Evolutionary conservation across 2,113 vertebrate species (phyloP).

Genomic region (Acrocephalus arundinaceus): DNA sequence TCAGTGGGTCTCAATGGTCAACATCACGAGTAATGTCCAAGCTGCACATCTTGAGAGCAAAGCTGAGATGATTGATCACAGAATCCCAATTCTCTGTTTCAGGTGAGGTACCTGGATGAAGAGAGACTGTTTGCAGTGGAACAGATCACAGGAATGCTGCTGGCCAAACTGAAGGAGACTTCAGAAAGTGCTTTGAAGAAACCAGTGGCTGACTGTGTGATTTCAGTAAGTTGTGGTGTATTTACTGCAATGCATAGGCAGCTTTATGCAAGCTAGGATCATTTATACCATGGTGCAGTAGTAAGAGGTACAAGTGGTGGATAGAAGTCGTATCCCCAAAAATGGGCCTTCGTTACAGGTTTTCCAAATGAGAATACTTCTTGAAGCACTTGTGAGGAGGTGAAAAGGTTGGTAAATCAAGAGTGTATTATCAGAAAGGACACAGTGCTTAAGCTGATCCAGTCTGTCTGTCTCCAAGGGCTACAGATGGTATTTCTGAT

Average conservation of each 20-base stretch:
- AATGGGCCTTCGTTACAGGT: not conserved
- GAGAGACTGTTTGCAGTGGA: conserved; percentile 92
- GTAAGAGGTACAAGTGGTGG: not conserved
- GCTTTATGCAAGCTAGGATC: not conserved
- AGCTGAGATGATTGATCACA: not conserved
- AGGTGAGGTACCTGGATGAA: conserved; percentile 93
- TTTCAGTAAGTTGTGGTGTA: conserved; percentile 82
- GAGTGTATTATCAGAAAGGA: not conserved
- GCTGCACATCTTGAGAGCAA: not conserved
- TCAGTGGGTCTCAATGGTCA: not conserved
- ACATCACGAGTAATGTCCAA: not conserved
- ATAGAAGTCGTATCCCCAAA: not conserved
- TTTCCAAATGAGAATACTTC: not conserved
- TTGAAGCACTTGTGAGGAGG: not conserved
- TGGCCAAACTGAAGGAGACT: conserved; percentile 94
- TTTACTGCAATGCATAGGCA: not conserved
- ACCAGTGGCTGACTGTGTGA: conserved; percentile 93
- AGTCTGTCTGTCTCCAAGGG: not conserved
- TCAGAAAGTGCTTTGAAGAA: conserved; percentile 94
- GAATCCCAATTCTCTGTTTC: not conserved
- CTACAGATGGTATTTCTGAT: not conserved
- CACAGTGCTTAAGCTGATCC: not conserved
- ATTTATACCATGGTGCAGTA: not conserved
- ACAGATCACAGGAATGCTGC: conserved; percentile 90
- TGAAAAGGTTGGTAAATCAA: not conserved